Evolutionary conservation across 1,140 invertebrate genomes (phyloP), one percentile per base, ranked within the genome.

Genomic region (Streblospio benedicti): DNA sequence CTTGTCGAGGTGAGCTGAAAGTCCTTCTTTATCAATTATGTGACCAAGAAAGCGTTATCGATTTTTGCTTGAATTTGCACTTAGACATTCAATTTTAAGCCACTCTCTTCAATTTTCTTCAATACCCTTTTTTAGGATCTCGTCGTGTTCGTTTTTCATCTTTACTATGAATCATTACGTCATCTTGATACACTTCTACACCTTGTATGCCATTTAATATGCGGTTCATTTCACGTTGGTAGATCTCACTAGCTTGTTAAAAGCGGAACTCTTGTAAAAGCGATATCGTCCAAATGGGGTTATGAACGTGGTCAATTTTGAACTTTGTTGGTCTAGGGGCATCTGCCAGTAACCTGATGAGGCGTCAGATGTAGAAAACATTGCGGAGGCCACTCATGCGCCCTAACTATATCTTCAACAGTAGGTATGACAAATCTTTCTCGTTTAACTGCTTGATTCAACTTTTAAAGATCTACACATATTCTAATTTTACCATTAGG

Each of bases 221-320:
- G 2, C 61, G 33, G 2, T 45, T 25, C 4, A 66, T 63, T 4
- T 30, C 43, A n/a, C 47, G 25, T 38, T 66, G 63, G 30, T 60
- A 67, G 6, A 63, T 31, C 31, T 66, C 64, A 1, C 50, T 25
- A 6, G 64, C 64, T 53, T 0, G 66, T 51, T 5, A 63, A 63
- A 41, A 67, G 66, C 6, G 53, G 43, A 1, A 67, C 30, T 12
- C 60, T 43, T 38, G 62, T 66, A 43, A 61, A 67, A 12, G n/a
- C 57, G 31, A 28, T 31, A 60, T 2, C 67, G 45, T 9, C 67
- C 66, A 2, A 30, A n/a, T 27, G 65, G 60, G 14, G 62, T 67
- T 12, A 55, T 47, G 32, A 69, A 71, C 4, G 67, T 69, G 44
- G 68, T 70, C 4, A 72, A 64, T n/a, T 54, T 56, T 23, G 20